Conservation (phyloP, 2,888 invertebrate genomes). For the Papilio gigon region DNA sequence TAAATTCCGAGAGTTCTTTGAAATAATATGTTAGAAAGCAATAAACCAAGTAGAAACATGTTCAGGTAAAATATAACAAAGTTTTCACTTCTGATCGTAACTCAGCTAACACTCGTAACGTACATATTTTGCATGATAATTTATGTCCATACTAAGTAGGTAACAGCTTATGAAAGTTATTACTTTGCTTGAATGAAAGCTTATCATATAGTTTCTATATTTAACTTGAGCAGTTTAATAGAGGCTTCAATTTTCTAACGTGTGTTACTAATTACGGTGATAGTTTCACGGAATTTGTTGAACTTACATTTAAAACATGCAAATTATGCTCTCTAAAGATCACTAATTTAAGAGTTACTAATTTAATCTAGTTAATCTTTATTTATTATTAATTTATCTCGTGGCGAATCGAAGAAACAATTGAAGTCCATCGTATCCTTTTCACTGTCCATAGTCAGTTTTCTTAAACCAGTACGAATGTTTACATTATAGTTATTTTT, state of each 20-base stretch:
- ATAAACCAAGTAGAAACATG: slow-evolving; percentile 79
- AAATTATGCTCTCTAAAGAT: background rate
- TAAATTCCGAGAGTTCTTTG: slow-evolving; percentile 77
- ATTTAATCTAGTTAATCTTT: background rate
- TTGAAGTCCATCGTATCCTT: background rate
- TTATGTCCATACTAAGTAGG: slow-evolving; percentile 37
- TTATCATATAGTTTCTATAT: slow-evolving; percentile 15
- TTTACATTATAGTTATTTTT: no score
- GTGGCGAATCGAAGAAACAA: background rate
- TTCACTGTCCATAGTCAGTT: background rate
- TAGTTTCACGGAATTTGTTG: slow-evolving; percentile 3
- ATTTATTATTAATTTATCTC: background rate
- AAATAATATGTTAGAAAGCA: slow-evolving; percentile 79
- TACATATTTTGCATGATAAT: slow-evolving; percentile 38
- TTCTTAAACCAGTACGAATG: no score
- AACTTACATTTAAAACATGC: background rate
- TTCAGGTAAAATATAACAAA: slow-evolving; percentile 74
- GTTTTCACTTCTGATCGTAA: slow-evolving; percentile 59
- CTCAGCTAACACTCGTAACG: slow-evolving; percentile 39
- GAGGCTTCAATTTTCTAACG: slow-evolving; percentile 11
- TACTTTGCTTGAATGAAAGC: slow-evolving; percentile 31
- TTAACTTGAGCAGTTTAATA: slow-evolving; percentile 11
- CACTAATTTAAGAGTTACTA: background rate
- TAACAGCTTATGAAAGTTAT: slow-evolving; percentile 37
- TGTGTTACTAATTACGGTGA: slow-evolving; percentile 14